Conservation (phyloP, 2,797 vertebrate species). For the Xiphophorus birchmanni region DNA sequence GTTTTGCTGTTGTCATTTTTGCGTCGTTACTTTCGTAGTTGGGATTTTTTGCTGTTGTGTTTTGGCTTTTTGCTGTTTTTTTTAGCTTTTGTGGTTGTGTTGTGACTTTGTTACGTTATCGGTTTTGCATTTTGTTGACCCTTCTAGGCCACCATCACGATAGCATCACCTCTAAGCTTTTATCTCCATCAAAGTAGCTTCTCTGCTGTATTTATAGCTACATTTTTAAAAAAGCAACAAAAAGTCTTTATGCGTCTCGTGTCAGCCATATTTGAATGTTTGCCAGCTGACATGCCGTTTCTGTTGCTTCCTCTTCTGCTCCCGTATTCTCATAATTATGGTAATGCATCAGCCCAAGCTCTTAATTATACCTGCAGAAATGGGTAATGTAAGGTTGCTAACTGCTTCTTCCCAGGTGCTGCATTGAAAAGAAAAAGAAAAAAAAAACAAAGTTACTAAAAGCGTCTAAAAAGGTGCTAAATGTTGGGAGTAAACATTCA, state of each 20-base stretch:
- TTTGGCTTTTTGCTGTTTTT: not conserved
- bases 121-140: not conserved
- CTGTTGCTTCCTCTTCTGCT: not conserved
- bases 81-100: not conserved
- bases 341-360: not conserved
- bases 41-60: not conserved
- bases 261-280: not conserved
- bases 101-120: not conserved
- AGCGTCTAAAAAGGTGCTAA: not conserved
- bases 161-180: not conserved
- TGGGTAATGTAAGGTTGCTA: not conserved
- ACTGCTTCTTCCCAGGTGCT: not conserved
- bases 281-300: not conserved
- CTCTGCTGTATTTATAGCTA: not conserved
- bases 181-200: not conserved
- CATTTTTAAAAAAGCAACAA: not conserved
- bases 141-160: not conserved
- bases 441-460: not conserved
- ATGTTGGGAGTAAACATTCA: not conserved
- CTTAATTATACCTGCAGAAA: not conserved
- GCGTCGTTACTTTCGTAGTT: too few species aligned
- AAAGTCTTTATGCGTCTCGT: not conserved
- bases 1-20: too few species aligned
- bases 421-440: not conserved
- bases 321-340: not conserved